These are phyloP conservation scores for Eutrigla gurnardus DNA, from an alignment of 2,797 vertebrate genomes.

Conservation along the genomic window DNA sequence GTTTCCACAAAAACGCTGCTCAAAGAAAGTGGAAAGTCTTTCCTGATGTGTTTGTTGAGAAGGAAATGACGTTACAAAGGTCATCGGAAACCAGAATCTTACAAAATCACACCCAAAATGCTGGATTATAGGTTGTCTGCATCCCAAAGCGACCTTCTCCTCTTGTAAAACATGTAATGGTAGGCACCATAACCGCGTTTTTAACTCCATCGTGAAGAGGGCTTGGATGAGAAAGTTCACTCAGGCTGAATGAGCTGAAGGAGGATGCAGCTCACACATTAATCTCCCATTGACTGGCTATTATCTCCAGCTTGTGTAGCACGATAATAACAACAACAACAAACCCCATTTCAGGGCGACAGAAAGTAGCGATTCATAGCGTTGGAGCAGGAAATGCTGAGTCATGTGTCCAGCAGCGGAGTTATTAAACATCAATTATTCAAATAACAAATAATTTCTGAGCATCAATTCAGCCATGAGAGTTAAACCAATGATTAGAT, in stretches of 20 bases:
- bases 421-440: slow-evolving; percentile 59
- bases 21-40: no score
- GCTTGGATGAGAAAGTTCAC: slow-evolving; percentile 25
- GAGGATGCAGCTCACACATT: slow-evolving; percentile 31
- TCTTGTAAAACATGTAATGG: neutral
- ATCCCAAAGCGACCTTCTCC: neutral
- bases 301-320: slow-evolving; percentile 48
- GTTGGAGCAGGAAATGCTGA: slow-evolving; percentile 36
- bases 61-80: no score
- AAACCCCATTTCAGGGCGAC: slow-evolving; percentile 10
- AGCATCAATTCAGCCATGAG: slow-evolving; percentile 42
- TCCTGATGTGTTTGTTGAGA: no score
- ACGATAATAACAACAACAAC: slow-evolving; percentile 19
- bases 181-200: neutral
- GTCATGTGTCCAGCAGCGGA: slow-evolving; percentile 40
- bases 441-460: slow-evolving; percentile 38
- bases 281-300: slow-evolving; percentile 30
- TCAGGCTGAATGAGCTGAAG: slow-evolving; percentile 36
- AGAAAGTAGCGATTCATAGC: slow-evolving; percentile 22
- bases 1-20: neutral
- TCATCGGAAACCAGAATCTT: no score
- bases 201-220: slow-evolving; percentile 5
- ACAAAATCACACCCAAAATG: no score
- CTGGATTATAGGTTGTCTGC: no score
- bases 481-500: slow-evolving; percentile 71